These are phyloP conservation scores for Rhizomys pruinosus DNA, from an alignment of 2,113 vertebrate species.

Conservation along the genomic window DNA sequence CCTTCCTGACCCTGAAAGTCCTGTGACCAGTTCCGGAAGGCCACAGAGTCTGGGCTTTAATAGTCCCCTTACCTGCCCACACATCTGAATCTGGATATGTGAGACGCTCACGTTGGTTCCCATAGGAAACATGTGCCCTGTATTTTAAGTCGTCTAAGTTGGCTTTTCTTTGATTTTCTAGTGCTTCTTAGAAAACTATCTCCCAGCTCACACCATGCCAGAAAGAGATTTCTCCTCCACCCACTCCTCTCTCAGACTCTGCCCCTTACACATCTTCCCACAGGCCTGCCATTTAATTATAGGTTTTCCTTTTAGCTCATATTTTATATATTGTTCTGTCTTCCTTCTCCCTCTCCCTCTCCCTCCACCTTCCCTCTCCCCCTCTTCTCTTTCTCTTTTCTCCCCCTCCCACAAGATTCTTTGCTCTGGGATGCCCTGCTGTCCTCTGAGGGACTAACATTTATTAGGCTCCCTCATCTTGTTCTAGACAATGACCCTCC, in stretches of 20 bases:
- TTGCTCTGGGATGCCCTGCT: neutral
- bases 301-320: neutral
- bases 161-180: neutral
- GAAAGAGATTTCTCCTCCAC: neutral
- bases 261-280: neutral
- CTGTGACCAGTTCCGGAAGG: no score
- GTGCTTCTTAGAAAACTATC: constrained; percentile 24
- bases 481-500: neutral
- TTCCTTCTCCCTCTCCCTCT: no score
- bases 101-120: neutral
- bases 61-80: neutral
- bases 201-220: neutral
- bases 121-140: neutral
- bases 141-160: neutral
- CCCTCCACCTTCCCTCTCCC: no score
- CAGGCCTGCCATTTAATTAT: neutral
- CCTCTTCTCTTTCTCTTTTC: no score
- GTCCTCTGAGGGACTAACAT: neutral
- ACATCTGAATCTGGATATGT: neutral
- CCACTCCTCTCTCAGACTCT: neutral
- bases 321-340: neutral
- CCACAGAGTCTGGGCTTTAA: neutral
- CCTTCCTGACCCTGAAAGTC: neutral
- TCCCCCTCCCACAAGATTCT: neutral
- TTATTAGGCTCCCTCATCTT: no score